Percentiles rank a stretch among this genome's conserved stretches.
phyloP scores from a whole-genome alignment of 2,888 invertebrate species.

The Sphaerophoria rueppellii region DNA sequence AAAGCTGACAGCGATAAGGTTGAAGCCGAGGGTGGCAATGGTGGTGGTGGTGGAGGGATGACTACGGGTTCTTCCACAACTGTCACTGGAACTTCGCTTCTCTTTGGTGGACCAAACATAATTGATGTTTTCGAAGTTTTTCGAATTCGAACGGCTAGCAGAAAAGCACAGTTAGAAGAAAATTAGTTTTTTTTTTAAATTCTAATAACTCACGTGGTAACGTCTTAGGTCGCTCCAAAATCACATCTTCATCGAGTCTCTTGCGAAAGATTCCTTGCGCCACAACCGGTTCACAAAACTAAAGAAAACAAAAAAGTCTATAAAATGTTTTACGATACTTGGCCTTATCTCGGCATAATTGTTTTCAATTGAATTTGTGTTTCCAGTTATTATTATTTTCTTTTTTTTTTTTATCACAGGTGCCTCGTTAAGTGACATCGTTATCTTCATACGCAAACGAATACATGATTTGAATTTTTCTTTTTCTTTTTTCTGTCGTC shows the following conservation, averaged over 20 bases:
- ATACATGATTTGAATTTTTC: slow-evolving; percentile 59
- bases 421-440: slow-evolving; percentile 26
- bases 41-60: slow-evolving; percentile 66
- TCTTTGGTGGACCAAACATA: slow-evolving; percentile 66
- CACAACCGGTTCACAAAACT: slow-evolving; percentile 78
- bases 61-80: slow-evolving; percentile 67
- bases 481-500: not conserved
- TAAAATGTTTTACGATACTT: slow-evolving; percentile 23
- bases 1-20: slow-evolving; percentile 39
- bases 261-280: slow-evolving; percentile 79
- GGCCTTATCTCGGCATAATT: slow-evolving; percentile 50
- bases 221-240: slow-evolving; percentile 77
- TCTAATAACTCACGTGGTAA: slow-evolving; percentile 77
- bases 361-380: slow-evolving; percentile 51
- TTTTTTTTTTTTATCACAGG: slow-evolving; percentile 37
- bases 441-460: slow-evolving; percentile 45
- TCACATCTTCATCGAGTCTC: slow-evolving; percentile 78
- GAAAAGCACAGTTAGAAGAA: not conserved
- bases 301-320: slow-evolving; percentile 52
- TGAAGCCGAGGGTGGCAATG: slow-evolving; percentile 70
- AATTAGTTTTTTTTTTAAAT: not conserved
- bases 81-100: slow-evolving; percentile 55
- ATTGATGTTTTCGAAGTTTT: slow-evolving; percentile 66
- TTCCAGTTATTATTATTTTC: too few relatives aligned
- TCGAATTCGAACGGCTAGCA: slow-evolving; percentile 75